These are phyloP conservation scores for Microdon myrmicae DNA, from an alignment of 2,888 invertebrate species.

Conservation along the genomic window DNA sequence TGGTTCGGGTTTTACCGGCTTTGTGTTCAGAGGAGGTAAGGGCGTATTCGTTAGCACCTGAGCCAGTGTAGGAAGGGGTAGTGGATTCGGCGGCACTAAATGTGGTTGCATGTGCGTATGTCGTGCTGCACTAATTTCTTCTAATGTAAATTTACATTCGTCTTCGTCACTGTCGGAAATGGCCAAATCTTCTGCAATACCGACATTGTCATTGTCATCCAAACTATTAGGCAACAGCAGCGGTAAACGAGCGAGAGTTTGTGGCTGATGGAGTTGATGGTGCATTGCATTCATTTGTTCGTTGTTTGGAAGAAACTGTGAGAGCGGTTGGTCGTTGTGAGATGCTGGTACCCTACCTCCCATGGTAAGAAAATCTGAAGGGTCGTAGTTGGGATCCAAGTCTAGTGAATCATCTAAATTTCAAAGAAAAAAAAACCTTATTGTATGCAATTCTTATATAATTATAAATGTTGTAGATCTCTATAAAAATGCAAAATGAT, in stretches of 20 bases:
- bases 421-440: slow-evolving; percentile 38
- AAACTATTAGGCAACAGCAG: slow-evolving; percentile 56
- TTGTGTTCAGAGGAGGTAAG: slow-evolving; percentile 40
- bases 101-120: not conserved
- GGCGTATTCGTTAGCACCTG: too few species aligned
- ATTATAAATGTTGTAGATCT: not conserved
- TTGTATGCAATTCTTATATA: not conserved
- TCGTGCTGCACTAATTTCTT: slow-evolving; percentile 25
- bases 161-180: slow-evolving; percentile 81
- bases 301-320: slow-evolving; percentile 56
- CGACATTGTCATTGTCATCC: slow-evolving; percentile 67
- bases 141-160: slow-evolving; percentile 54
- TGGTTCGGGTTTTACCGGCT: slow-evolving; percentile 21
- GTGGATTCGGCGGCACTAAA: not conserved
- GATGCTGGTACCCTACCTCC: slow-evolving; percentile 61
- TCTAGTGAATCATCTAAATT: slow-evolving; percentile 76
- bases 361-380: slow-evolving; percentile 80
- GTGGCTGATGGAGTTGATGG: slow-evolving; percentile 2
- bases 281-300: slow-evolving; percentile 52
- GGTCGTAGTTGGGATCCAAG: slow-evolving; percentile 85
- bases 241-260: slow-evolving; percentile 11
- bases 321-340: slow-evolving; percentile 47
- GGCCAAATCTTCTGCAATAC: slow-evolving; percentile 79
- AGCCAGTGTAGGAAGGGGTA: too few species aligned
- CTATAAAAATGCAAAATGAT: slow-evolving; percentile 17